phyloP scores from a whole-genome alignment of 2,797 vertebrate genomes.

The Schizopygopsis pylzovi region DNA sequence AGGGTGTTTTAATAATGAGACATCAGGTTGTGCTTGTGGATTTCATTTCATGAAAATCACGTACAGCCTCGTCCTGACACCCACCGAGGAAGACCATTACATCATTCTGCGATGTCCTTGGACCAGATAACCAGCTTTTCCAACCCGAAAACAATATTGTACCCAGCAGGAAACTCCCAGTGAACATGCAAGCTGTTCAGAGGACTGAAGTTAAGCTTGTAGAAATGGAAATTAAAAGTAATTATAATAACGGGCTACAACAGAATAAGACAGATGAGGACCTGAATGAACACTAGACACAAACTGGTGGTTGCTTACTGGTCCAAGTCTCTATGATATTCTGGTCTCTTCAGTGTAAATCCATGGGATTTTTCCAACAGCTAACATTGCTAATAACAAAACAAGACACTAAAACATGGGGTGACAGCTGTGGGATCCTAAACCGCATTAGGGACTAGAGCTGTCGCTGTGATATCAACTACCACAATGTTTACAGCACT shows the following conservation, averaged over 20 bases:
- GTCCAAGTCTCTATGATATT: background rate
- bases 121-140: slow-evolving; percentile 58
- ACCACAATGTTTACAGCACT: slow-evolving; percentile 5
- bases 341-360: background rate
- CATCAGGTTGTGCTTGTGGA: slow-evolving; percentile 24
- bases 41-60: slow-evolving; percentile 60
- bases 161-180: slow-evolving; percentile 51
- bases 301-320: background rate
- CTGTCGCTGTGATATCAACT: background rate
- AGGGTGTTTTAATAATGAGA: slow-evolving; percentile 55
- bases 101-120: slow-evolving; percentile 68
- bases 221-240: slow-evolving; percentile 17
- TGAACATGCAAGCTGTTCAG: slow-evolving; percentile 37
- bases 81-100: slow-evolving; percentile 53
- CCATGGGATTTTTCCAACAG: background rate
- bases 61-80: slow-evolving; percentile 57
- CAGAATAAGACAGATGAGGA: background rate
- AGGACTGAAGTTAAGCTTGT: slow-evolving; percentile 26
- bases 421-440: slow-evolving; percentile 18
- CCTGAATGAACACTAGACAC: background rate
- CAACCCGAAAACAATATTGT: slow-evolving; percentile 62
- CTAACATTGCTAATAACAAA: background rate
- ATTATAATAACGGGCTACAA: background rate
- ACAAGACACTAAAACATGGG: background rate
- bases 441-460: background rate